Conservation (phyloP, 2,797 vertebrate genomes). For the Melanotaenia parkinsoni region DNA sequence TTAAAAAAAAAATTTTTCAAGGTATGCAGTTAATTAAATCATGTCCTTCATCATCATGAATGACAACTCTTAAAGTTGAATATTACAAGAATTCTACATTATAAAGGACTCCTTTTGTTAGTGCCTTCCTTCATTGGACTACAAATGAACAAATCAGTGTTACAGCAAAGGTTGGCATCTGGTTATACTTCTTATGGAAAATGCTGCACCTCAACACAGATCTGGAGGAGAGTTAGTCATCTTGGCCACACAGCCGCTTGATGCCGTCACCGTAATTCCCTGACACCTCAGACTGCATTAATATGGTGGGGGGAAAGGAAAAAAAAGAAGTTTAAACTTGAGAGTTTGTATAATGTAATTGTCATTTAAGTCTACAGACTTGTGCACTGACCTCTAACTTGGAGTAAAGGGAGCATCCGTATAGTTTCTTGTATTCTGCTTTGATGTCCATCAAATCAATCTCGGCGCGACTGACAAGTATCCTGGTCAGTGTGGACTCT, state of each 20-base stretch:
- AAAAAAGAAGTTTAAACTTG: background rate
- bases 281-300: slow-evolving; percentile 78
- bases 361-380: background rate
- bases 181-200: background rate
- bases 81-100: slow-evolving; percentile 24
- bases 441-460: slow-evolving; percentile 89
- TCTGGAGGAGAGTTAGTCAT: slow-evolving; percentile 49
- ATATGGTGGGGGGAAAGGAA: background rate
- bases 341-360: background rate
- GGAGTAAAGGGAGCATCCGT: slow-evolving; percentile 83
- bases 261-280: slow-evolving; percentile 68
- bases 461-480: slow-evolving; percentile 88
- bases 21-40: too few relatives aligned
- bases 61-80: background rate
- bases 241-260: slow-evolving; percentile 78
- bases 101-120: background rate
- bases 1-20: too few relatives aligned
- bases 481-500: slow-evolving; percentile 86
- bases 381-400: slow-evolving; percentile 80
- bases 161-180: background rate
- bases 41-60: background rate
- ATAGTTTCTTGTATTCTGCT: slow-evolving; percentile 88
- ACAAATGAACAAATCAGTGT: too few relatives aligned
- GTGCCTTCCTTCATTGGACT: too few relatives aligned
- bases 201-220: slow-evolving; percentile 12